Base-by-base conservation (phyloP, 2,888 invertebrate genomes). In the Drosophila sordidula region DNA sequence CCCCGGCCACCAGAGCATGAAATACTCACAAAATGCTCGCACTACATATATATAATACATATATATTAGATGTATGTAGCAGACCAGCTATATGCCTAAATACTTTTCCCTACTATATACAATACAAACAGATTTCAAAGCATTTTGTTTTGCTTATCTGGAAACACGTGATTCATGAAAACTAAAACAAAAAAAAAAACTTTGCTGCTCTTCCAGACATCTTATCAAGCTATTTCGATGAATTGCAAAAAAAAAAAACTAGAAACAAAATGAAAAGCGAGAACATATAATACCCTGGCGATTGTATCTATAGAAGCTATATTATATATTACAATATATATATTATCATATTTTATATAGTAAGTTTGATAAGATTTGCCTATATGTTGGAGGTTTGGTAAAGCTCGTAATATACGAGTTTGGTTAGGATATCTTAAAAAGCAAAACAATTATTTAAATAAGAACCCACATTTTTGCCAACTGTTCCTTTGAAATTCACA, bases 91-190 rank as follows among this genome's bases (percentile, higher is more conserved):
- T 11, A 36, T 22, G 34, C 29, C 11, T 54, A 22, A 22, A 22
- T 29, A 8, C 6, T 26, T 55, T 26, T 29, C 12, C 22, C 6
- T 45, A 6, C 50, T 26, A 14, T 41, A 18, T 59, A 14, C 25
- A 29, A 9, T 55, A 39, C n/a, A 39, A 16, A 44, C 18, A 22
- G 36, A 49, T 49, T 63, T 50, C 41, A 36, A 42, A 44, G 64
- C 12, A 66, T 34, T 54, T 32, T 25, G 32, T 22, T n/a, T 25
- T 22, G 54, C 54, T 44, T 54, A 54, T 41, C 58, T 58, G 67
- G 44, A 56, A 42, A 67, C 74, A 54, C 52, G 56, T 74, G 71
- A 71, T 56, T 73, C 73, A 65, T 41, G 34, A 34, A 22, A 8
- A 25, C 8, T 4, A 11, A 8, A n/a, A 42, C 11, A 6, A 38